Evolutionary conservation across 2,113 vertebrate species (phyloP), one percentile per base, ranked within the genome.

Genomic region (Calidris pygmaea): DNA sequence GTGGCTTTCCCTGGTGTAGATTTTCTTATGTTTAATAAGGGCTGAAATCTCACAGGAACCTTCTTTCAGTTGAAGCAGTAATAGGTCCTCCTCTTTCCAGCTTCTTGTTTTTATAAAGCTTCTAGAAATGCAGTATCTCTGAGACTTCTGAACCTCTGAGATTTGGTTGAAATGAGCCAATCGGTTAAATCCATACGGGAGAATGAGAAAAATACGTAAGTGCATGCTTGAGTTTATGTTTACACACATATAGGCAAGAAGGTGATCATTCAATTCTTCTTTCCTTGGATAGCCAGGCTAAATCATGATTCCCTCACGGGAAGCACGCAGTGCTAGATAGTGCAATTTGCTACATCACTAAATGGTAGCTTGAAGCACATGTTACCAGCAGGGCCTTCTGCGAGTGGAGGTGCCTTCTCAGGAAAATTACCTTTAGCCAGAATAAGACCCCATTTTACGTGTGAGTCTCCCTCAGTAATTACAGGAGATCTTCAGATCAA

Each of bases 321-420:
- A 37, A 37, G 6, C 43, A 1, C 7, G 15, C 15, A 34, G 52
- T 29, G 48, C 18, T n/a, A 56, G 34, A 35, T 63, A 22, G 13
- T 52, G 9, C 30, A 34, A 12, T 41, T 60, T 32, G 4, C 39
- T 41, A 45, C 24, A 55, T 66, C 13, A 71, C 65, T 50, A 66
- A 84, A 56, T 7, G 11, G 29, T 39, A 66, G 29, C 41, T 80
- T 27, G 21, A 85, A 76, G 26, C 10, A 50, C 4, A 1, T 7
- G 7, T 65, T 60, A 50, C 27, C 41, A 83, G 24, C 24, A 47
- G 15, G 19, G 16, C 19, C 34, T 59, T 78, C 65, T 8, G 1
- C 0, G 1, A 48, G 45, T 8, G 13, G 6, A 18, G 18, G 7
- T 30, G 6, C 5, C 23, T 23, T 81, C 34, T 56, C 22, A 62